Conservation (phyloP, 2,797 vertebrate species). For the Spinibarbus caldwelli region DNA sequence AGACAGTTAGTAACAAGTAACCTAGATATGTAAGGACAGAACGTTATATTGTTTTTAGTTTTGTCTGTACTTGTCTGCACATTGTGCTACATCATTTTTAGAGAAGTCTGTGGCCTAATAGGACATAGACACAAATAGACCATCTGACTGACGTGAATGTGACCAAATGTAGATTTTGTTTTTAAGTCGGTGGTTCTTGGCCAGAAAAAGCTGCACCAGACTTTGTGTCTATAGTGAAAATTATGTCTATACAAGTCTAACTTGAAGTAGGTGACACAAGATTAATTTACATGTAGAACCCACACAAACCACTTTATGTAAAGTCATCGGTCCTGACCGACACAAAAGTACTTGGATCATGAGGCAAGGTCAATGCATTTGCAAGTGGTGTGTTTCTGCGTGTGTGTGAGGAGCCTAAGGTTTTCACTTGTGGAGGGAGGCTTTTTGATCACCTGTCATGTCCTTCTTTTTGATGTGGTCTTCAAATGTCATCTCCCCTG, state of each 20-base stretch:
- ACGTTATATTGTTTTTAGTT: background rate
- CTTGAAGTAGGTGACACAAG: background rate
- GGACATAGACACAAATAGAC: no score
- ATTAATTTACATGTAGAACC: background rate
- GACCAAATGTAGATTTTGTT: no score
- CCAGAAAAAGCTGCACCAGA: background rate
- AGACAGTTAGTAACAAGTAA: background rate
- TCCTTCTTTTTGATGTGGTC: constrained; percentile 60
- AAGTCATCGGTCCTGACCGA: background rate
- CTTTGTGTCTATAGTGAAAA: background rate
- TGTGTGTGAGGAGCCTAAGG: background rate
- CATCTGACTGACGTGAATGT: no score
- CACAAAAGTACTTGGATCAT: constrained; percentile 8
- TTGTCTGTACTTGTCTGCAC: no score
- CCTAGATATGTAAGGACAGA: background rate
- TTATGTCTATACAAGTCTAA: background rate
- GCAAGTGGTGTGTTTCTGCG: background rate
- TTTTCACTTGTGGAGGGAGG: constrained; percentile 19
- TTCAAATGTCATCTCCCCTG: constrained; percentile 52
- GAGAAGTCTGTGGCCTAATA: no score
- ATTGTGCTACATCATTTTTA: no score
- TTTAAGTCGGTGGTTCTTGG: background rate
- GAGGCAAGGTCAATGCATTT: constrained; percentile 51
- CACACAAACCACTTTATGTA: background rate
- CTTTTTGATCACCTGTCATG: constrained; percentile 58